phyloP scores from a whole-genome alignment of 2,888 invertebrate genomes.

The Melanostoma scalare region DNA sequence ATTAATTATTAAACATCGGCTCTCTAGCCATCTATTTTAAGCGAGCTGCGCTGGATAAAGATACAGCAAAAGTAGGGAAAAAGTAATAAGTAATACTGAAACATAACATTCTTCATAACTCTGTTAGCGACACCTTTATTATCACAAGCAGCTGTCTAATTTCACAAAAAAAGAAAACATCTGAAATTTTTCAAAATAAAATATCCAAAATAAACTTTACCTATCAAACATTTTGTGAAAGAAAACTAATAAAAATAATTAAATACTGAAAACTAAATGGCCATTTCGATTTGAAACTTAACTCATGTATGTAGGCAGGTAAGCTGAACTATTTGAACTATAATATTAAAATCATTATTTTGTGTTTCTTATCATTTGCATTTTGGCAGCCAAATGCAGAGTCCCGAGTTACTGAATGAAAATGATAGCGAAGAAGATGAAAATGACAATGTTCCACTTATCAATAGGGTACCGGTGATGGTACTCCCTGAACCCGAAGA shows the following conservation, averaged over 20 bases:
- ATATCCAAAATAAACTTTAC: no score
- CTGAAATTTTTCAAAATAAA: background rate
- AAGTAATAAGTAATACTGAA: no score
- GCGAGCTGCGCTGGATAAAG: no score
- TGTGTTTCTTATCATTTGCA: background rate
- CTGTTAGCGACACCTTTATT: background rate
- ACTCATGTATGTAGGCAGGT: background rate
- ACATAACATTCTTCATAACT: constrained; percentile 1
- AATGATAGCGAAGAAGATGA: constrained; percentile 54
- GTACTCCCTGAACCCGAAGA: constrained; percentile 29
- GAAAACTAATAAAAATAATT: background rate
- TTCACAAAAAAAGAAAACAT: constrained; percentile 7
- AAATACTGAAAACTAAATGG: background rate
- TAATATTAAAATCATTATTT: no score
- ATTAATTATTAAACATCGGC: no score
- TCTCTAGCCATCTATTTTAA: no score
- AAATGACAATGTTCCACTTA: constrained; percentile 36
- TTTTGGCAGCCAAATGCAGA: constrained; percentile 45
- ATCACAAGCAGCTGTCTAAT: constrained; percentile 9
- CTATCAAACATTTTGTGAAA: no score
- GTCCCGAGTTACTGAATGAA: constrained; percentile 38
- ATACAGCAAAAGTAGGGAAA: no score
- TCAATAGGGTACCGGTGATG: constrained; percentile 28
- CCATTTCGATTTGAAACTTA: background rate
- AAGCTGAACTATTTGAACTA: background rate